These are phyloP conservation scores for Bombycilla garrulus DNA, from an alignment of 2,113 vertebrate genomes.

Conservation along the genomic window DNA sequence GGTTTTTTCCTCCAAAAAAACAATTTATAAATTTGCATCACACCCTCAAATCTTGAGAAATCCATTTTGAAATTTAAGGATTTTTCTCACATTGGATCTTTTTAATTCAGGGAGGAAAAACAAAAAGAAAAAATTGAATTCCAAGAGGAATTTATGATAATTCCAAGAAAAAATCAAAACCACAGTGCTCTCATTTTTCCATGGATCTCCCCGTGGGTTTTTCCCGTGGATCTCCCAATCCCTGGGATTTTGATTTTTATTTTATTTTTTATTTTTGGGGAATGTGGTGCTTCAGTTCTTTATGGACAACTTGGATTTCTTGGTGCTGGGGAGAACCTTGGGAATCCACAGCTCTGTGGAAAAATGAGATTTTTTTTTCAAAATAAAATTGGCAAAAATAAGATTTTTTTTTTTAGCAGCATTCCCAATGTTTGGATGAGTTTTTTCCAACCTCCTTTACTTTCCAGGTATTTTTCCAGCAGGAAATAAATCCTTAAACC, in stretches of 20 bases:
- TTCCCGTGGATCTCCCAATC: neutral
- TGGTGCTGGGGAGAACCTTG: neutral
- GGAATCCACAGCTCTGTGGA: too few relatives aligned
- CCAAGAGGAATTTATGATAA: fast-evolving
- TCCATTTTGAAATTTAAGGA: neutral
- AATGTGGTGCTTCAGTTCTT: neutral
- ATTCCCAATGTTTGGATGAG: too few relatives aligned
- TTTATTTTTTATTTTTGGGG: too few relatives aligned
- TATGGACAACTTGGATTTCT: neutral
- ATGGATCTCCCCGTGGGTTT: neutral
- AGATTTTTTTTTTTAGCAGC: too few relatives aligned
- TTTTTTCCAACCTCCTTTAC: too few relatives aligned
- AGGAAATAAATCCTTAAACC: neutral
- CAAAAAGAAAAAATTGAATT: neutral
- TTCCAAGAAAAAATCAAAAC: too few relatives aligned
- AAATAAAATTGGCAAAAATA: too few relatives aligned
- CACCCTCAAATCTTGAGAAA: neutral
- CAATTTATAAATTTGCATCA: neutral
- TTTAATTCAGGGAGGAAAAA: neutral
- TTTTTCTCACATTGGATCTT: neutral
- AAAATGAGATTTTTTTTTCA: too few relatives aligned
- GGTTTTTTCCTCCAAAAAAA: neutral
- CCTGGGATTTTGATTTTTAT: neutral
- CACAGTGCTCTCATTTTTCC: fast-evolving
- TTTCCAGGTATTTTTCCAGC: too few relatives aligned